Evolutionary conservation across 2,113 vertebrate species (phyloP), one percentile per base, ranked within the genome.

Genomic region (Ancistrus triradiatus): DNA sequence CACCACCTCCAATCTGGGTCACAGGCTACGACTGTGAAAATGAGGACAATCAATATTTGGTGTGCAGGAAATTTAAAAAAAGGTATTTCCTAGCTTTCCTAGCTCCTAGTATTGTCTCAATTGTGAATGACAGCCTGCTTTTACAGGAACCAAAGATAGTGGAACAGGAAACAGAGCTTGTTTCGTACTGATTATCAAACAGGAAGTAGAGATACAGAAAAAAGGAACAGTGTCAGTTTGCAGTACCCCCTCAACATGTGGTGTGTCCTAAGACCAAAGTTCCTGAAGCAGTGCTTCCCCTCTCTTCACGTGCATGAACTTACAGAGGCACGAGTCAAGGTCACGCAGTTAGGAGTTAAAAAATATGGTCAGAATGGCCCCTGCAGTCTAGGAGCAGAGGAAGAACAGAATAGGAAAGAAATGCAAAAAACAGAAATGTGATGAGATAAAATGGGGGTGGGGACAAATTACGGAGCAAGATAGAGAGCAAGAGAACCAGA

Each of bases 201-300:
- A 85, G 83, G 81, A 84, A 81, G 78, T 66, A 58, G 63, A 68
- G 24, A 49, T 76, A 78, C 81, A 49, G 69, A 66, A 80, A 80
- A 84, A 75, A 77, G 81, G 83, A 84, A 83, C 79, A 74, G 64
- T 66, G 40, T 75, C 75, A 6, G 27, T 44, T 59, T 8, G 47
- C 38, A 27, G 13, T 42, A 47, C 25, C 27, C 3, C 38, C 27
- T 42, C 7, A 49, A 50, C 11, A 42, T 56, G 24, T 46, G 8
- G 22, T 7, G 3, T 25, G 43, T 31, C 38, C 42, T 50, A 64
- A 77, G 75, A 63, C 22, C 47, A 13, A 24, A 42, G 37, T 63
- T 64, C 50, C 40, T 55, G 17, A 53, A 55, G 50, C 44, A 28
- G 18, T 22, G 27, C 25, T 44, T 63, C 24, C 72, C 60, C 31